phyloP scores from a whole-genome alignment of 2,888 invertebrate species.

The Nomada goodeniana region DNA sequence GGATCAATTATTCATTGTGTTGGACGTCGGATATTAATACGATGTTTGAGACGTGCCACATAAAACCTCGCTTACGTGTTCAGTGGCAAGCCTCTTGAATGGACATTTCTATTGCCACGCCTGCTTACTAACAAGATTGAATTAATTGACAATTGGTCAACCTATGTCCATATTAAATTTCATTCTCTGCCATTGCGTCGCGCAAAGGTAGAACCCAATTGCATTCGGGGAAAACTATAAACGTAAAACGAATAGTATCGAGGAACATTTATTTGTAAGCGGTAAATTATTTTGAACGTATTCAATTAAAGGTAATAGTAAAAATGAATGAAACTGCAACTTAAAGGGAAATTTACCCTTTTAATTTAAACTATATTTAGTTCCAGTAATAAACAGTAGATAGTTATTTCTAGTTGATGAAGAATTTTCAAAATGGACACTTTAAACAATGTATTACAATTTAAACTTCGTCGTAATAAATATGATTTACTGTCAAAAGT shows the following conservation, averaged over 20 bases:
- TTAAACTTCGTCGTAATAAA: too few relatives aligned
- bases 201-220: conserved; percentile 12
- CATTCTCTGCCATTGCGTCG: conserved; percentile 10
- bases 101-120: conserved; percentile 43
- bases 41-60: conserved; percentile 10
- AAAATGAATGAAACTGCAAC: too few relatives aligned
- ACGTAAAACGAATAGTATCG: neutral
- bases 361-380: too few relatives aligned
- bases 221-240: conserved; percentile 22
- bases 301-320: too few relatives aligned
- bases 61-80: conserved; percentile 35
- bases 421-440: too few relatives aligned
- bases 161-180: conserved; percentile 38
- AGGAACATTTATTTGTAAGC: neutral
- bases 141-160: conserved; percentile 60
- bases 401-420: too few relatives aligned
- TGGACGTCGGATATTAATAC: conserved; percentile 12
- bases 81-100: conserved; percentile 50
- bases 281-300: neutral
- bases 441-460: too few relatives aligned
- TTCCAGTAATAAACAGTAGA: too few relatives aligned
- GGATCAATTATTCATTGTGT: conserved; percentile 15
- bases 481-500: too few relatives aligned
- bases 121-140: conserved; percentile 56
- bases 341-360: too few relatives aligned